phyloP scores from a whole-genome alignment of 2,797 vertebrate species.

The Triplophysa yarkandensis region DNA sequence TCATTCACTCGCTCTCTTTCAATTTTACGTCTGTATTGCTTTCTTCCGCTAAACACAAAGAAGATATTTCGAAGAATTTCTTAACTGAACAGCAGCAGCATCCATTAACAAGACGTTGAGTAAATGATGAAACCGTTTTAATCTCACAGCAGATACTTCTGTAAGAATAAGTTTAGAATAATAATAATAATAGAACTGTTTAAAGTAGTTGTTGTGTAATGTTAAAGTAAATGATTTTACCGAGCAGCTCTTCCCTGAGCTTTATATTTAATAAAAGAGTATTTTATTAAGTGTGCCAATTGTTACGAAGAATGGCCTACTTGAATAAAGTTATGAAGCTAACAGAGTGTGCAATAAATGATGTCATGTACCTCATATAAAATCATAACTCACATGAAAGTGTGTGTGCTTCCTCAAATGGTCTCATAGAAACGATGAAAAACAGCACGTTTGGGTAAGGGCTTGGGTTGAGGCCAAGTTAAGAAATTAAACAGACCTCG shows the following conservation, averaged over 20 bases:
- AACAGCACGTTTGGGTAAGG: not conserved
- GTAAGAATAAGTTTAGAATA: too few species aligned
- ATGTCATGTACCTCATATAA: not conserved
- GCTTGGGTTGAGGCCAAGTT: not conserved
- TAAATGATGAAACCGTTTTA: too few species aligned
- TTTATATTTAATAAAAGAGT: conserved; percentile 6
- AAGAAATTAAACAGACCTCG: not conserved
- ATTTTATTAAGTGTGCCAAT: not conserved
- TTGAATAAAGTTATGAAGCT: not conserved
- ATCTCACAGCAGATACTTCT: too few species aligned
- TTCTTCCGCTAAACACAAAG: too few species aligned
- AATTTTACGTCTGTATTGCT: too few species aligned
- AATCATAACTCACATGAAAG: not conserved
- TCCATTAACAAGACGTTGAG: too few species aligned
- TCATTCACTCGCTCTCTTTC: too few species aligned
- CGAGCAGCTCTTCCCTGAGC: not conserved
- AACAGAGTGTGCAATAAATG: not conserved
- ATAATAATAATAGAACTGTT: too few species aligned
- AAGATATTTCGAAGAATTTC: too few species aligned
- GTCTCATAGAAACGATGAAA: not conserved
- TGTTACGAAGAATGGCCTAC: not conserved
- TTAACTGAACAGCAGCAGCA: too few species aligned
- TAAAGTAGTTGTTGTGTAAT: too few species aligned
- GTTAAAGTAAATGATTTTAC: too few species aligned
- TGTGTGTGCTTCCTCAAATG: not conserved